Evolutionary conservation across 2,888 invertebrate genomes (phyloP).

Genomic region (Spisula solida): DNA sequence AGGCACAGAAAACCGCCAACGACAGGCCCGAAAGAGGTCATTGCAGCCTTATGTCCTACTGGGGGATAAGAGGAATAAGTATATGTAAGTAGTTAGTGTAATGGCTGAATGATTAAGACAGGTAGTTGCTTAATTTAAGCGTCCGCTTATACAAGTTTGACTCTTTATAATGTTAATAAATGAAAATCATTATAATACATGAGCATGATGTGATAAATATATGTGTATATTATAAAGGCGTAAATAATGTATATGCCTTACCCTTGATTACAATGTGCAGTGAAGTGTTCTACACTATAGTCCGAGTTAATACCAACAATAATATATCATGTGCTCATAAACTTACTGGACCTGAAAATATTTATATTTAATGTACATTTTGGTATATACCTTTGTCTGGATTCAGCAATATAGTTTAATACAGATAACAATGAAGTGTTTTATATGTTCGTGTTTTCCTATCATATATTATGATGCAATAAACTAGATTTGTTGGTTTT

Average conservation of each 20-base stretch:
- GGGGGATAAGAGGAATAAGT: no score
- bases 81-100: no score
- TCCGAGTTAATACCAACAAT: neutral
- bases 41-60: no score
- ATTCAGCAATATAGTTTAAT: neutral
- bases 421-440: neutral
- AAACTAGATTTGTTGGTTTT: neutral
- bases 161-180: no score
- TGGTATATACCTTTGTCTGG: neutral
- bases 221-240: neutral
- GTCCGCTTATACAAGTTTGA: no score
- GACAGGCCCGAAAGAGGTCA: no score
- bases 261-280: neutral
- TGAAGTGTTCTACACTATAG: neutral
- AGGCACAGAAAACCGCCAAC: no score
- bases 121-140: no score
- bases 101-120: no score
- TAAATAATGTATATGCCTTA: neutral
- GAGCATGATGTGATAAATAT: neutral
- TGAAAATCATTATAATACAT: neutral
- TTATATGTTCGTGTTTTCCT: neutral
- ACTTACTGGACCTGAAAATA: neutral
- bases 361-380: slow-evolving; percentile 3
- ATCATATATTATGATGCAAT: neutral
- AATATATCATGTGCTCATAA: neutral